Conservation (phyloP, 1,140 invertebrate genomes). For the Eubasilissa regina region DNA sequence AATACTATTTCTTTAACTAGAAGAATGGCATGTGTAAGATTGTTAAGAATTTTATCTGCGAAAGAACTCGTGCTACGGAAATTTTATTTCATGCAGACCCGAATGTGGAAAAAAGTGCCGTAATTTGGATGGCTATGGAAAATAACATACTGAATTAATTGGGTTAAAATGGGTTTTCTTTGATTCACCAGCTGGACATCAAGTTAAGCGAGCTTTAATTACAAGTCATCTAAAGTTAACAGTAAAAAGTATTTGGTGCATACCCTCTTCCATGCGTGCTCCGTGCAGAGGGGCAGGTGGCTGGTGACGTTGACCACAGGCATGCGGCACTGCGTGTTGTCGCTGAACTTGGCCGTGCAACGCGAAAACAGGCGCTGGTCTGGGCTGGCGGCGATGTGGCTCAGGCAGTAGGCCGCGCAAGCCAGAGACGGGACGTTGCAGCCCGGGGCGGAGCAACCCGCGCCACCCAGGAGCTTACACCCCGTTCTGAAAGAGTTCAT, state of each 20-base stretch:
- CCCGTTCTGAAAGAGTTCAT: slow-evolving; percentile 39
- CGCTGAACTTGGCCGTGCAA: slow-evolving; percentile 90
- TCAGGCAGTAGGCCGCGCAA: slow-evolving; percentile 85
- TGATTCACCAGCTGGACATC: no score
- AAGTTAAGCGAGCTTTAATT: no score
- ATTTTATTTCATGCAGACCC: no score
- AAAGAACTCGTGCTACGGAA: no score
- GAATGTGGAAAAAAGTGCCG: no score
- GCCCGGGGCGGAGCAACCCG: slow-evolving; percentile 54
- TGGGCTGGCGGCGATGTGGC: slow-evolving; percentile 89
- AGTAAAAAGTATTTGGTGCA: slow-evolving; percentile 52
- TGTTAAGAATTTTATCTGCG: no score
- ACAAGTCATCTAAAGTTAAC: no score
- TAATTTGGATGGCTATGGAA: no score
- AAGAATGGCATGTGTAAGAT: no score
- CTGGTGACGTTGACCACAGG: slow-evolving; percentile 90
- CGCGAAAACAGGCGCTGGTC: slow-evolving; percentile 91
- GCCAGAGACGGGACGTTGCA: slow-evolving; percentile 82
- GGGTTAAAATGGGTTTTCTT: no score
- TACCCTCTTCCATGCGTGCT: slow-evolving; percentile 84
- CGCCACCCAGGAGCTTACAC: slow-evolving; percentile 63
- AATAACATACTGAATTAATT: no score
- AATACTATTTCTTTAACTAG: no score
- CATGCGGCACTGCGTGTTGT: slow-evolving; percentile 90
- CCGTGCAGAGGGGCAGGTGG: slow-evolving; percentile 86